Base-by-base conservation (phyloP, 2,113 vertebrate genomes). In the Gymnorhina tibicen region DNA sequence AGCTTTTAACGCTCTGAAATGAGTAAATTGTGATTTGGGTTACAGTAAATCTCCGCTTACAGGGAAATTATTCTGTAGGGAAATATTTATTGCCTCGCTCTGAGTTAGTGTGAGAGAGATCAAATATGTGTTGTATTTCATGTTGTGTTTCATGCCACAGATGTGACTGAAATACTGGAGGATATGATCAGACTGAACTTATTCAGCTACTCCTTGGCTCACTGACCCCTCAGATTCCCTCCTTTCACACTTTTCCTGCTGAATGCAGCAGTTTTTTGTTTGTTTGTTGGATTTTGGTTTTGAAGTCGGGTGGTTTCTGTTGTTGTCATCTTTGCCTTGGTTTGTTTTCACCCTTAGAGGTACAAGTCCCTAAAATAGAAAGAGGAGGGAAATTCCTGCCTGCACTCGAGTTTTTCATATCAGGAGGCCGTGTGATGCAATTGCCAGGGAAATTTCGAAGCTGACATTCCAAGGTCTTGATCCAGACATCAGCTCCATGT, bases 381-480 rank as follows among this genome's bases (percentile, higher is more conserved):
- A 47, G 60, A 58, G 77, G 35, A 72, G 94, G 82, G 58, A 69
- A 73, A 26, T 63, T 87, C 89, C 79, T 88, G 49, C 73, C 77
- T 67, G 56, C 26, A 1, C 50, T 55, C 2, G 8, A 52, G 66
- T 46, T 47, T 70, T 76, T n/a, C 35, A 0, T 68, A 53, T 68
- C 69, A 15, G 19, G 12, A 21, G 68, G 52, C 58, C 4, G 35
- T 23, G 86, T 58, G 94, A 69, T 79, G 88, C 59, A 70, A 83
- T 35, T 88, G 85, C 83, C 92, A 92, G 91, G 94, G 91, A 95
- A 46, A 58, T 78, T 67, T 77, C 0, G 2, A 62, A 76, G 87
- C 87, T 94, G 81, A 89, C 89, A 46, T 94, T 96, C 78, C 78
- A 66, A 79, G 89, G 81, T 82, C 96, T 56, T 30, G 66, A 73